Evolutionary conservation across 2,888 invertebrate species (phyloP).

Genomic region (Stenodera caucasica): DNA sequence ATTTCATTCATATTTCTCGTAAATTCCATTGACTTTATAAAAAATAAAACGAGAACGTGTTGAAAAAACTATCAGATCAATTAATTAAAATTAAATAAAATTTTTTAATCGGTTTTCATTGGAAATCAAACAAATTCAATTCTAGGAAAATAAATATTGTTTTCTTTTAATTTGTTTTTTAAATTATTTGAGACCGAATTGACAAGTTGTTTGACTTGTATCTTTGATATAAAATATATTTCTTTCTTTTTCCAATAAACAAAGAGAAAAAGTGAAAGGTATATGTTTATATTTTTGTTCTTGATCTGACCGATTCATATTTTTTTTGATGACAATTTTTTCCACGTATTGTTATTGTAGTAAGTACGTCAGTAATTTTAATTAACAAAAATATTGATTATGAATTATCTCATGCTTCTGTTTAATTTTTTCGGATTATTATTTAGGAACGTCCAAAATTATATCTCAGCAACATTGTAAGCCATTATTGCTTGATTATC

Average conservation of each 20-base stretch:
- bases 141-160: too few species aligned
- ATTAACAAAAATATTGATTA: too few species aligned
- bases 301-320: conserved; percentile 17
- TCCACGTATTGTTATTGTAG: not conserved
- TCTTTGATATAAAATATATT: conserved; percentile 10
- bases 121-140: not conserved
- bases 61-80: not conserved
- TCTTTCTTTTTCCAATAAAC: conserved; percentile 23
- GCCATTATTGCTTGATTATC: conserved; percentile 5
- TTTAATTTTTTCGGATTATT: not conserved
- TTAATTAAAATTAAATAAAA: too few species aligned
- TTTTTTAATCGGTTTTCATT: not conserved
- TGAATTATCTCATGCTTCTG: too few species aligned
- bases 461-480: not conserved
- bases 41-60: conserved; percentile 13
- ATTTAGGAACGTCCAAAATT: not conserved
- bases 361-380: too few species aligned
- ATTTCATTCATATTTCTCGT: conserved; percentile 46
- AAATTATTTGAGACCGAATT: conserved; percentile 3
- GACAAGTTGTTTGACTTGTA: conserved; percentile 8
- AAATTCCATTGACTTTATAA: conserved; percentile 36
- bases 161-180: not conserved
- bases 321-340: conserved; percentile 25
- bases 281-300: conserved; percentile 22
- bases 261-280: conserved; percentile 34